Conservation (phyloP, 2,888 invertebrate species). For the Acleris emargana region DNA sequence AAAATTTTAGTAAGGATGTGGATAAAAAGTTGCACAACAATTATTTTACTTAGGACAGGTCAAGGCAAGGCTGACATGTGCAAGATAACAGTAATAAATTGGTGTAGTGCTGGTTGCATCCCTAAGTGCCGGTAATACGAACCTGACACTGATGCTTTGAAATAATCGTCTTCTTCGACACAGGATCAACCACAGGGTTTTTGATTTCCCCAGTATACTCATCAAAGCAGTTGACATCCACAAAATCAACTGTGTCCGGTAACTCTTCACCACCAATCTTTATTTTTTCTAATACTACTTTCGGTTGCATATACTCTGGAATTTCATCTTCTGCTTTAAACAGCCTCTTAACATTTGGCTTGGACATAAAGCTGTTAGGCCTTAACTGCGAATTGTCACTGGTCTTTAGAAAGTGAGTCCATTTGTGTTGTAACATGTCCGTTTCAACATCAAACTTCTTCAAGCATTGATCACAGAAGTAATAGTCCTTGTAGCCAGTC, state of each 20-base stretch:
- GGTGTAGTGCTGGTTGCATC: neutral
- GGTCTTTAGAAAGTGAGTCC: conserved; percentile 66
- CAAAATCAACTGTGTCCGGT: conserved; percentile 22
- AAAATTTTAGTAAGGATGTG: too few species aligned
- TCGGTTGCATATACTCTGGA: conserved; percentile 58
- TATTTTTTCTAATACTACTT: conserved; percentile 55
- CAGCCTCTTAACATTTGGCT: conserved; percentile 36
- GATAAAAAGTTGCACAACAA: too few species aligned
- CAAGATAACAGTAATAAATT: neutral
- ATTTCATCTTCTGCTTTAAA: conserved; percentile 56
- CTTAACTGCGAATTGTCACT: conserved; percentile 54
- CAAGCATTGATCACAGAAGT: conserved; percentile 69
- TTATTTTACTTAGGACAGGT: too few species aligned
- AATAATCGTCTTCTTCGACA: conserved; percentile 62
- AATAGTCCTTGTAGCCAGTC: conserved; percentile 66
- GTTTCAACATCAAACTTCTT: conserved; percentile 65
- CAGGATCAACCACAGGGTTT: conserved; percentile 54
- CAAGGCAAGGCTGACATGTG: too few species aligned
- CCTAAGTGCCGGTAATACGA: conserved; percentile 41
- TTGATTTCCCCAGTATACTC: conserved; percentile 43
- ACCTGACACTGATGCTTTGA: conserved; percentile 67
- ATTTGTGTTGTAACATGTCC: conserved; percentile 70
- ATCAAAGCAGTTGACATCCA: conserved; percentile 43
- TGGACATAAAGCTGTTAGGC: conserved; percentile 38
- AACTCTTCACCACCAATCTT: conserved; percentile 40